Evolutionary conservation across 2,888 invertebrate species (phyloP).

Genomic region (Abrostola tripartita): DNA sequence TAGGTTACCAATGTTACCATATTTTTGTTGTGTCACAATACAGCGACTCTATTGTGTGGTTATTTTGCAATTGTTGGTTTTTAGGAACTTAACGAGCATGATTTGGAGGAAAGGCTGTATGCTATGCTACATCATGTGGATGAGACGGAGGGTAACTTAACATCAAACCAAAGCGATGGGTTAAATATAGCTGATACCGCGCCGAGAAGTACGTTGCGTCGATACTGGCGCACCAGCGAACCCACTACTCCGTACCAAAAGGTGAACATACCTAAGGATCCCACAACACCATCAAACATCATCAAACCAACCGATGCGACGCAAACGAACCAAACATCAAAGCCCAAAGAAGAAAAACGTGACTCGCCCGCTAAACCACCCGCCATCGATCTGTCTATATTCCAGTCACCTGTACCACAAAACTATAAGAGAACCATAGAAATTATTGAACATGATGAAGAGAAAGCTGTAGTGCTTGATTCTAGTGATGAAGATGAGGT

Average conservation of each 20-base stretch:
- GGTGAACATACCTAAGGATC: slow-evolving; percentile 65
- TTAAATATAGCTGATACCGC: slow-evolving; percentile 64
- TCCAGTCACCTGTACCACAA: slow-evolving; percentile 72
- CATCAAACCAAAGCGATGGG: slow-evolving; percentile 62
- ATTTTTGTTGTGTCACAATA: slow-evolving; percentile 80
- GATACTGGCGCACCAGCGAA: slow-evolving; percentile 79
- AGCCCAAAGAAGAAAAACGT: slow-evolving; percentile 72
- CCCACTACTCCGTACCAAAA: slow-evolving; percentile 70
- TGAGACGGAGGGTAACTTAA: slow-evolving; percentile 73
- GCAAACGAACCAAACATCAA: slow-evolving; percentile 58
- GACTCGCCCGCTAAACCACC: slow-evolving; percentile 51
- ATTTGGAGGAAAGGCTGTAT: slow-evolving; percentile 83
- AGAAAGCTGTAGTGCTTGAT: slow-evolving; percentile 68
- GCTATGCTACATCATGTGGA: slow-evolving; percentile 84
- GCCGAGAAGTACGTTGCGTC: slow-evolving; percentile 74
- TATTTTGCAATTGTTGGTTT: slow-evolving; percentile 69
- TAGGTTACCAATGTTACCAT: slow-evolving; percentile 68
- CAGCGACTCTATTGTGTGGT: slow-evolving; percentile 56
- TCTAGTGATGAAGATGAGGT: slow-evolving; percentile 86
- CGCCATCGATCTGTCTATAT: slow-evolving; percentile 70
- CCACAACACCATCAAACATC: slow-evolving; percentile 43
- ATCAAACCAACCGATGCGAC: slow-evolving; percentile 46
- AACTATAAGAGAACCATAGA: slow-evolving; percentile 74
- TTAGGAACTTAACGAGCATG: slow-evolving; percentile 86
- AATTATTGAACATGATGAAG: slow-evolving; percentile 73